Percentiles rank a stretch among this genome's conserved stretches.
These are phyloP conservation scores for Catharus minimus DNA, from an alignment of 2,113 vertebrate species.

Conservation along the genomic window DNA sequence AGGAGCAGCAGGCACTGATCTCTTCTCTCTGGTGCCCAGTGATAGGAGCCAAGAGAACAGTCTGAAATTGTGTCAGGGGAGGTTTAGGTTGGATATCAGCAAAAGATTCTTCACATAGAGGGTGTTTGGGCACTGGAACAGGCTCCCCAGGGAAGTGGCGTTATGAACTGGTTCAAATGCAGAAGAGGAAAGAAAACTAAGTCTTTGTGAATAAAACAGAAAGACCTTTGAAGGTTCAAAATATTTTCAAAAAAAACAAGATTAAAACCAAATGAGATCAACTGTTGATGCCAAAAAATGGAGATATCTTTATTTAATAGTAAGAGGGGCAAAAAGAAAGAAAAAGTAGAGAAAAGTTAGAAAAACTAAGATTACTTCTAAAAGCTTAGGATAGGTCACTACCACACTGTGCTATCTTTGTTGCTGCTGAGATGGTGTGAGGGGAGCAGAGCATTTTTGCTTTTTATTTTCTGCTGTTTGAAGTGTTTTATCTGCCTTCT, in stretches of 20 bases:
- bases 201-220: neutral
- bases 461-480: neutral
- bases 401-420: neutral
- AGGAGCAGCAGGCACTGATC: rapidly evolving
- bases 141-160: neutral
- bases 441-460: rapidly evolving
- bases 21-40: neutral
- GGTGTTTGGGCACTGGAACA: neutral
- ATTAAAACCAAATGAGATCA: neutral
- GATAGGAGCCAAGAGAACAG: neutral
- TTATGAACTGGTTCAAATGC: neutral
- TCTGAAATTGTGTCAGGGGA: neutral
- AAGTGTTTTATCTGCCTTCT: neutral
- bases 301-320: neutral
- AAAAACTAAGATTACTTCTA: neutral
- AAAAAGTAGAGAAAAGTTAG: neutral
- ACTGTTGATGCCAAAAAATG: neutral
- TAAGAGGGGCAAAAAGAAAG: neutral
- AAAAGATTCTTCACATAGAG: neutral
- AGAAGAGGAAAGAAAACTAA: neutral
- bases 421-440: rapidly evolving
- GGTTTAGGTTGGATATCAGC: neutral
- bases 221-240: neutral
- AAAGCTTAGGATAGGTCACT: neutral
- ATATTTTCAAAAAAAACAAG: neutral